A percentile compares a stretch with the other conserved stretches of the same genome.
Evolutionary conservation across 2,113 vertebrate species (phyloP).

Genomic region (Nycticorax nycticorax): DNA sequence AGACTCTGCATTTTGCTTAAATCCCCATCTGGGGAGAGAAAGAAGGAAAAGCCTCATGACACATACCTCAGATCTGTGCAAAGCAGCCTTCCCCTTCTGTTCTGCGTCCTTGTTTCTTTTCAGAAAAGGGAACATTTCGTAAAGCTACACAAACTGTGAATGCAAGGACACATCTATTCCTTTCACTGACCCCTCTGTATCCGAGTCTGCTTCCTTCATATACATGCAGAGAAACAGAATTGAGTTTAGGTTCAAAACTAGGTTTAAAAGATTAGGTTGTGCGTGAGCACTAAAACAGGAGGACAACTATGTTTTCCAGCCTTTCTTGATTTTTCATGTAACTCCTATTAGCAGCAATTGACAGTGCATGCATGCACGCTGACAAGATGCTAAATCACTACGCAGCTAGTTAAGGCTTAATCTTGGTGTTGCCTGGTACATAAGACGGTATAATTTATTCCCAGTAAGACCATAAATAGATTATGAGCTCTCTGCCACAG

Average conservation of each 20-base stretch:
- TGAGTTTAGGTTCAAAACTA: neutral
- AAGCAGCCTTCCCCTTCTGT: conserved; percentile 21
- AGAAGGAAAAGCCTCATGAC: neutral
- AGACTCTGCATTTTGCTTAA: neutral
- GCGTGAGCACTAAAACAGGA: neutral
- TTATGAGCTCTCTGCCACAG: neutral
- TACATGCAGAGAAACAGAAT: neutral
- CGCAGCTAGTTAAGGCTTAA: neutral
- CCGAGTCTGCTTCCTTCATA: neutral
- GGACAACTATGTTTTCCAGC: neutral
- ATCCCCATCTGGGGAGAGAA: neutral
- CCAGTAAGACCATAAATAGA: neutral
- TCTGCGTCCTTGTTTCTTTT: neutral
- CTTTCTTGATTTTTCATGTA: neutral
- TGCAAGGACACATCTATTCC: conserved; percentile 10
- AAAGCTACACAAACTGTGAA: neutral
- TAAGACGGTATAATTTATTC: neutral
- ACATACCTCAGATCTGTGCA: conserved; percentile 2
- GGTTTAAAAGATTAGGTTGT: neutral
- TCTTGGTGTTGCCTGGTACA: neutral
- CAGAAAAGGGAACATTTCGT: conserved; percentile 35
- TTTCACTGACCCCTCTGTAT: neutral
- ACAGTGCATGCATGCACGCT: neutral
- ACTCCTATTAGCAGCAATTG: neutral
- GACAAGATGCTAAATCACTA: neutral